These are phyloP conservation scores for Pseudopodoces humilis DNA, from an alignment of 2,113 vertebrate species.

Conservation along the genomic window DNA sequence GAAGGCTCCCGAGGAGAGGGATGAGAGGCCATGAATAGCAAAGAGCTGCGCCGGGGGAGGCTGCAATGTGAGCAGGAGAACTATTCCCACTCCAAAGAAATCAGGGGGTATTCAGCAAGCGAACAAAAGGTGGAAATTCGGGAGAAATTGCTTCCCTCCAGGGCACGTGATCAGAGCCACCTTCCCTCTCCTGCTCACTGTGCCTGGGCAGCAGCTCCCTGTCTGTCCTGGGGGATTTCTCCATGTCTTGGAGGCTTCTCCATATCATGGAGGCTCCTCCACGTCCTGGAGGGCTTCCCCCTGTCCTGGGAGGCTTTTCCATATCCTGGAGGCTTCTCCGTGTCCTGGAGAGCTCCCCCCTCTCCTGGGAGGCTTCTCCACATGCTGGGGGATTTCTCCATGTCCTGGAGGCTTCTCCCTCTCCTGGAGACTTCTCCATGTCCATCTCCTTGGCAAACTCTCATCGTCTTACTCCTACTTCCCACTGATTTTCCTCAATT, in stretches of 20 bases:
- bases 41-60: not conserved
- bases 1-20: not conserved
- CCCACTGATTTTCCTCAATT: not conserved
- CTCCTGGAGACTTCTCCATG: fast-evolving
- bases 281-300: fast-evolving
- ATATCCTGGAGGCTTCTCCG: fast-evolving
- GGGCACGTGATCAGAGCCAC: not conserved
- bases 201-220: not conserved
- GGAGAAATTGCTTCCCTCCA: conserved; percentile 15
- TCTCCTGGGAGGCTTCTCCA: too few relatives aligned
- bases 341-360: not conserved
- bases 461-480: not conserved
- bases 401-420: fast-evolving
- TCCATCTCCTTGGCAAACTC: not conserved
- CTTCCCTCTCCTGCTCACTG: not conserved
- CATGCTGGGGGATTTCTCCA: fast-evolving
- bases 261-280: not conserved
- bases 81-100: not conserved
- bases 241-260: not conserved
- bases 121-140: conserved; percentile 47
- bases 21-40: conserved; percentile 45
- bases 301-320: not conserved
- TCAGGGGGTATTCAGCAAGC: conserved; percentile 25
- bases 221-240: not conserved
- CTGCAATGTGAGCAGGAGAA: not conserved